Base-by-base conservation (phyloP, 2,888 invertebrate species). In the Aromia moschata region DNA sequence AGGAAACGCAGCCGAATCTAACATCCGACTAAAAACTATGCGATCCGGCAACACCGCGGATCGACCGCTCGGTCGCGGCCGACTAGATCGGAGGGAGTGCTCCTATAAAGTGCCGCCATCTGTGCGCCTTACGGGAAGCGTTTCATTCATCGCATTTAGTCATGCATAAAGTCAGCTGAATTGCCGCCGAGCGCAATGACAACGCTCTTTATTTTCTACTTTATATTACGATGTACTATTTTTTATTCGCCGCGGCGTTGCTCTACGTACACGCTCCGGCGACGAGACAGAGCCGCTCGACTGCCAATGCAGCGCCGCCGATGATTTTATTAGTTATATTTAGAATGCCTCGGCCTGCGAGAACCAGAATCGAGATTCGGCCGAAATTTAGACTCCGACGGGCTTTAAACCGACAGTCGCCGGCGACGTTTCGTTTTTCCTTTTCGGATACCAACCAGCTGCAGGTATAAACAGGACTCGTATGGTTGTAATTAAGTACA, bases 141-240 rank as follows among this genome's bases (percentile, higher is more conserved):
- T 41, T 60, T 58, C 58, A 60, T 53, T 62, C 38, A 65, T 57
- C 61, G 56, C 44, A 58, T 53, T 61, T 53, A 58, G 62, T 63
- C 62, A 63, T 65, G 63, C 63, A 63, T 51, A 56, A 63, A 61
- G 62, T 59, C 61, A 59, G 59, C 60, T 61, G 64, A 56, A 61
- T 54, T 40, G 52, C 45, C 40, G 52, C 54, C 60, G 33, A 11
- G 25, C 57, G 59, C 61, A 61, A 63, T 61, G 65, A 65, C 63
- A 59, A 59, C 30, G 44, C 52, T 63, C 55, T 61, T 58, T 57
- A 62, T 58, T 55, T 58, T 62, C 16, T n/a, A n/a, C n/a, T n/a
- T n/a, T n/a, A n/a, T n/a, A 31, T 56, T 56, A 65, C 65, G 60
- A 56, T 60, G 62, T 62, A 54, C 25, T 38, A 49, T 49, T 38